A percentile compares a stretch with the other conserved stretches of the same genome.
Evolutionary conservation across 2,888 invertebrate genomes (phyloP).

Genomic region (Idaea straminata): DNA sequence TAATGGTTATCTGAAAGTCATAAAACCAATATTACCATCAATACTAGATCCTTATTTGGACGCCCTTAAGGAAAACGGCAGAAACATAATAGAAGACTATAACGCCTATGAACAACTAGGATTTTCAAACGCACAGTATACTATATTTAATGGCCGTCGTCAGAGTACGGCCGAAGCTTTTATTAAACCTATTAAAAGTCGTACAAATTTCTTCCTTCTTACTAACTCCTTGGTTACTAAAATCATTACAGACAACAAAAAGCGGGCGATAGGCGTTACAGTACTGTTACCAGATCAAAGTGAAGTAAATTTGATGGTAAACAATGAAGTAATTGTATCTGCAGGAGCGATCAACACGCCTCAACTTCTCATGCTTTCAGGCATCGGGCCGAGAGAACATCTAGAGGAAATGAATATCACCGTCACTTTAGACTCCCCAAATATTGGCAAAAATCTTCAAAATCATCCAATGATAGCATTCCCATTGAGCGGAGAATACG

Average conservation of each 20-base stretch:
- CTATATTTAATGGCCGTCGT: slow-evolving; percentile 33
- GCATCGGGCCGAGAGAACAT: slow-evolving; percentile 50
- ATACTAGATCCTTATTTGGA: slow-evolving; percentile 49
- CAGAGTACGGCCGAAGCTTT: slow-evolving; percentile 47
- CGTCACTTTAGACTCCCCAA: slow-evolving; percentile 38
- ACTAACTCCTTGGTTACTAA: slow-evolving; percentile 46
- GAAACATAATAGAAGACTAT: slow-evolving; percentile 38
- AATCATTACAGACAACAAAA: slow-evolving; percentile 39
- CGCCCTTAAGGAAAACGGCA: slow-evolving; percentile 46
- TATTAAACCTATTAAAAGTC: slow-evolving; percentile 39
- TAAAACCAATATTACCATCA: slow-evolving; percentile 45
- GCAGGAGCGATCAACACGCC: slow-evolving; percentile 54
- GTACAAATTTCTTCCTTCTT: slow-evolving; percentile 47
- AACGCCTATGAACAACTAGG: slow-evolving; percentile 50
- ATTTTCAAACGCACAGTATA: slow-evolving; percentile 38
- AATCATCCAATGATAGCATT: slow-evolving; percentile 49
- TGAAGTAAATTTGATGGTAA: slow-evolving; percentile 31
- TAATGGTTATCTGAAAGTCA: slow-evolving; percentile 41
- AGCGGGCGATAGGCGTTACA: slow-evolving; percentile 43
- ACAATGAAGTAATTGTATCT: slow-evolving; percentile 51
- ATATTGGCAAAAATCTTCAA: slow-evolving; percentile 52
- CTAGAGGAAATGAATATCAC: slow-evolving; percentile 41
- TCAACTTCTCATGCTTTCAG: slow-evolving; percentile 56
- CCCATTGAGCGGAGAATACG: slow-evolving; percentile 32
- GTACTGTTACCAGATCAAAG: slow-evolving; percentile 31